Conservation (phyloP, 2,888 invertebrate genomes). For the Clivina fossor region DNA sequence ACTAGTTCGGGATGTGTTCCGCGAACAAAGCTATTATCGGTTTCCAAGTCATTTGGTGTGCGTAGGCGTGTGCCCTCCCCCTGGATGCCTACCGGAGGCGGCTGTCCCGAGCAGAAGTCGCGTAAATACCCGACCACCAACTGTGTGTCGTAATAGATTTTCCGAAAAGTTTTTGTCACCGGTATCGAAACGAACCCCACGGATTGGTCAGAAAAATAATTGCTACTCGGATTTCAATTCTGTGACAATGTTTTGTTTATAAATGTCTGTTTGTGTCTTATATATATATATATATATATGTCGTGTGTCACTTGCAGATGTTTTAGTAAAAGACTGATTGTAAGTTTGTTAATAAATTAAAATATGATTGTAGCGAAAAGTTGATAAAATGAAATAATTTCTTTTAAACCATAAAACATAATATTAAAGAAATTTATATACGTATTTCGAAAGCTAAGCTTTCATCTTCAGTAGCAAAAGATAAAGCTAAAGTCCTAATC, state of each 20-base stretch:
- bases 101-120: slow-evolving; percentile 30
- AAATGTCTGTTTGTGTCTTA: neutral
- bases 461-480: no score
- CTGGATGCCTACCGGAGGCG: slow-evolving; percentile 1
- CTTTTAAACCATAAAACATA: no score
- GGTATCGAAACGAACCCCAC: no score
- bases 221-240: neutral
- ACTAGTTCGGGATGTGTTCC: no score
- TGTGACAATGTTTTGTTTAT: no score
- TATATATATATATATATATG: neutral
- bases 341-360: neutral
- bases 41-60: slow-evolving; percentile 30
- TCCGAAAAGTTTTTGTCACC: slow-evolving; percentile 16
- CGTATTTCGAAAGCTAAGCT: no score
- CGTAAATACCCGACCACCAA: slow-evolving; percentile 26
- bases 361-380: neutral
- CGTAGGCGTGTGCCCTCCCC: slow-evolving; percentile 12
- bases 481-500: no score
- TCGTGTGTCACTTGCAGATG: no score
- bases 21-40: slow-evolving; percentile 31
- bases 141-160: slow-evolving; percentile 37
- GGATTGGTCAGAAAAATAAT: slow-evolving; percentile 12
- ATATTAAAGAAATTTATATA: no score
- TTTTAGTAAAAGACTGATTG: neutral
- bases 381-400: no score